Evolutionary conservation across 1,140 invertebrate genomes (phyloP).

Genomic region (Dendrolimus kikuchii): DNA sequence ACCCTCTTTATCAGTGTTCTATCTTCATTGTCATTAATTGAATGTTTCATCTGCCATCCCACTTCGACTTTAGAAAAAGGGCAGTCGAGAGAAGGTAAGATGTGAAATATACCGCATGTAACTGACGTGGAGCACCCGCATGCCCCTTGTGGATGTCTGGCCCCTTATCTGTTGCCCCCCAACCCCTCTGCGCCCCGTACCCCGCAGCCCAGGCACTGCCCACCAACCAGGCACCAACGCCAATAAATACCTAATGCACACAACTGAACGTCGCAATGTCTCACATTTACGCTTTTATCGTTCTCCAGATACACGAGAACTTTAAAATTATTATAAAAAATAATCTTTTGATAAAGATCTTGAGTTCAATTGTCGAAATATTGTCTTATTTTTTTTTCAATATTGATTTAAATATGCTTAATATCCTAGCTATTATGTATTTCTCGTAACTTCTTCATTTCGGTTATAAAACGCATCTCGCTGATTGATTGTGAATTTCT

Average conservation of each 20-base stretch:
- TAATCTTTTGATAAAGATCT: not conserved
- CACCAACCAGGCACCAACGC: slow-evolving; percentile 3
- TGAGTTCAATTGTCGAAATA: too few relatives aligned
- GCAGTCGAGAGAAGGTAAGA: slow-evolving; percentile 86
- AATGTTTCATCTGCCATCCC: slow-evolving; percentile 69
- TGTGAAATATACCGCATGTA: slow-evolving; percentile 53
- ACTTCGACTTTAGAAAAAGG: slow-evolving; percentile 81
- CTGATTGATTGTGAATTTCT: too few relatives aligned
- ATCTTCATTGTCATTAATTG: slow-evolving; percentile 62
- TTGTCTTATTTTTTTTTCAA: too few relatives aligned
- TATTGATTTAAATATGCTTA: too few relatives aligned
- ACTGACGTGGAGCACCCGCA: slow-evolving; percentile 55
- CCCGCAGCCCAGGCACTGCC: slow-evolving; percentile 2
- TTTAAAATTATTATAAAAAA: not conserved
- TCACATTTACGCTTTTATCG: slow-evolving; percentile 24
- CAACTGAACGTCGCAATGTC: slow-evolving; percentile 18
- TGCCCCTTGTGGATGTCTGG: slow-evolving; percentile 45
- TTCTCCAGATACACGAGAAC: slow-evolving; percentile 7
- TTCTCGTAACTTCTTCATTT: too few relatives aligned
- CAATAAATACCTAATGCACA: not conserved
- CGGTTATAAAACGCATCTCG: too few relatives aligned
- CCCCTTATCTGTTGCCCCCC: slow-evolving; percentile 11
- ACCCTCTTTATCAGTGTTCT: slow-evolving; percentile 18
- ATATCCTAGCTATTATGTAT: too few relatives aligned
- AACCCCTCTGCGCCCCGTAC: slow-evolving; percentile 9